Conservation (phyloP, 2,797 vertebrate genomes). For the Psittacula derbiana region DNA sequence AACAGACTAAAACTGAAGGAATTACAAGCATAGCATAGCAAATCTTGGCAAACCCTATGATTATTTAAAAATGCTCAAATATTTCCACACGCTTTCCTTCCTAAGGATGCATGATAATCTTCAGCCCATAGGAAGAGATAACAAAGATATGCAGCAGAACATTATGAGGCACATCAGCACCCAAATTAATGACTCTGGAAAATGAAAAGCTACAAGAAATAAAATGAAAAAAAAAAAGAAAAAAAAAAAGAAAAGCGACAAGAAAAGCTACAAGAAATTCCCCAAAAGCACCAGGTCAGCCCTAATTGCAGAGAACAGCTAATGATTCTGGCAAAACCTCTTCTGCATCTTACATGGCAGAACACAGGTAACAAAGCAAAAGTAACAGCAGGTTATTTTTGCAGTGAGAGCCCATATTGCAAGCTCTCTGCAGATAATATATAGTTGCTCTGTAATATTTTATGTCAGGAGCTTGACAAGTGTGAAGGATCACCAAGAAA, state of each 20-base stretch:
- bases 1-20: background rate
- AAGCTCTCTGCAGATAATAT: background rate
- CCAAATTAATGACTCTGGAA: conserved; percentile 6
- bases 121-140: background rate
- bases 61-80: background rate
- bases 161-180: background rate
- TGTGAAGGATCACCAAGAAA: background rate
- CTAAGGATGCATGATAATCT: background rate
- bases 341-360: background rate
- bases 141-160: background rate
- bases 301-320: conserved; percentile 21
- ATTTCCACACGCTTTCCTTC: background rate
- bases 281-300: conserved; percentile 6
- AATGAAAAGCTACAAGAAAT: background rate
- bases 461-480: background rate
- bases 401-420: background rate
- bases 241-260: no score
- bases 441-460: background rate
- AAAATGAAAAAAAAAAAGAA: background rate
- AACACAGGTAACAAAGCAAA: conserved; percentile 8
- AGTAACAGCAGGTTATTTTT: background rate
- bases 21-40: background rate
- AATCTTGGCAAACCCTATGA: background rate
- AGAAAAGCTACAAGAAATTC: background rate
- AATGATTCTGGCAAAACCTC: background rate